Evolutionary conservation across 2,888 invertebrate species (phyloP), one percentile per base, ranked within the genome.

Genomic region (Athalia circularis): DNA sequence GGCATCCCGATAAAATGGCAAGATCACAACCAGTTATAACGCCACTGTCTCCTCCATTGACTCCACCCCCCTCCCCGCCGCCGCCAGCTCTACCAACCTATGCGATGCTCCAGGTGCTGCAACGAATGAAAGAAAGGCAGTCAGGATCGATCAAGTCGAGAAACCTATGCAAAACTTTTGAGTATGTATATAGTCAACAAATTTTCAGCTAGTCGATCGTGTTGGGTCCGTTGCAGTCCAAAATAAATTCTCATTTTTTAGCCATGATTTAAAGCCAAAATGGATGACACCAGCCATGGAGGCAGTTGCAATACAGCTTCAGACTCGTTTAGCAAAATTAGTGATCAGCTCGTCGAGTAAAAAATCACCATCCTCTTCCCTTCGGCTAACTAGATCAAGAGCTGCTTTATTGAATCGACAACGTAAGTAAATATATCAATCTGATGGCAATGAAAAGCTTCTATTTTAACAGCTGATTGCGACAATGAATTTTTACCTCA

Each of bases 91-190:
- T 87, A 47, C 95, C 95, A 0, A 95, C 95, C 0, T 93, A 94
- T 67, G 95, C 95, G 0, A 95, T 95, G 95, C 91, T 93, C 80
- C 93, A 94, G 82, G 93, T 95, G 0, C 90, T 94, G 77, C 92
- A 93, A 59, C 93, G 91, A 85, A 93, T 93, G 84, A 93, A 92
- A 83, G 94, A 93, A 79, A 93, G 92, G 86, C 89, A 89, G 77
- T 83, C 87, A 6, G 86, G 88, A 62, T 76, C 82, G 74, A 82
- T 82, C 65, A 88, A 85, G 80, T 85, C 87, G 29, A 88, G 81
- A 81, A 70, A 81, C 48, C 62, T 79, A 74, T 70, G 81, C 11
- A 89, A 86, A 84, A 84, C 84, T 72, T 75, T 77, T 50, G 89
- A 90, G 90, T 90, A 82, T 87, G 83, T 86, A 79, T 8, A 72